phyloP scores from a whole-genome alignment of 1,140 invertebrate genomes.

The Gonatopus flavifemur region DNA sequence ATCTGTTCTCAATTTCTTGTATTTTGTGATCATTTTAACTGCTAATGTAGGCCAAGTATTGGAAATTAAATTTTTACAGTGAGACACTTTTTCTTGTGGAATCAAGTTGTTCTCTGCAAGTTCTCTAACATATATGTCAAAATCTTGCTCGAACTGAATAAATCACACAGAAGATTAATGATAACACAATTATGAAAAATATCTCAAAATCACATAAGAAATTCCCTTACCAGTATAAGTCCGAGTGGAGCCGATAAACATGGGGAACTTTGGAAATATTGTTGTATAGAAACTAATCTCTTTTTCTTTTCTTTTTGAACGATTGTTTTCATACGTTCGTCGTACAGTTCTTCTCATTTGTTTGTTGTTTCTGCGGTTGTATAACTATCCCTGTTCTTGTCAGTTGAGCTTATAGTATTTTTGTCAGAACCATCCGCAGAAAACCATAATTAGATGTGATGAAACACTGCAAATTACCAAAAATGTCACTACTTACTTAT shows the following conservation, averaged over 20 bases:
- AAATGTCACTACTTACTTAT: too few relatives aligned
- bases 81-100: conserved; percentile 6
- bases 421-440: too few relatives aligned
- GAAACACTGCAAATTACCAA: too few relatives aligned
- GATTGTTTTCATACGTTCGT: not conserved
- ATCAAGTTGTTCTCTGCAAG: conserved; percentile 1
- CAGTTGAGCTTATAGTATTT: not conserved
- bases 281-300: conserved; percentile 1
- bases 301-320: conserved; percentile 3
- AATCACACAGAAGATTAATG: too few relatives aligned
- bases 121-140: not conserved
- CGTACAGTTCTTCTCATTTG: not conserved
- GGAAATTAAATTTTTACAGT: conserved; percentile 8
- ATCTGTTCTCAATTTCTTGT: too few relatives aligned
- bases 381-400: not conserved
- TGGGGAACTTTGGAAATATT: conserved; percentile 15
- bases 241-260: conserved; percentile 9
- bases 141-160: not conserved
- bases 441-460: too few relatives aligned
- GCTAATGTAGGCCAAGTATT: too few relatives aligned
- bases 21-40: too few relatives aligned
- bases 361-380: not conserved
- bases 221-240: conserved; percentile 7
- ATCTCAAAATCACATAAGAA: not conserved
- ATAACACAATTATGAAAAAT: not conserved